These are phyloP conservation scores for Brenthis ino DNA, from an alignment of 2,888 invertebrate species.

Conservation along the genomic window DNA sequence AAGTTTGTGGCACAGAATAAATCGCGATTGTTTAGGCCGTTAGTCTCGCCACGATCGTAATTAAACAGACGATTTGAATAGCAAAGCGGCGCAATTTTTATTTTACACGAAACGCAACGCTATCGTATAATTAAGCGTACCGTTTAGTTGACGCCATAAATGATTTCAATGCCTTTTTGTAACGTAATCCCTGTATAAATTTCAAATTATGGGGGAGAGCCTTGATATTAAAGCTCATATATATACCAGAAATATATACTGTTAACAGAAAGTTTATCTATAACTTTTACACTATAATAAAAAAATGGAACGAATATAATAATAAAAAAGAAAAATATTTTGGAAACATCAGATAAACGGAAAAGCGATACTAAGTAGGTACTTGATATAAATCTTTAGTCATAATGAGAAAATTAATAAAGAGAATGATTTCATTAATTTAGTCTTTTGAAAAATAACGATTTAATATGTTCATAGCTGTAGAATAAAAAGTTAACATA, in stretches of 20 bases:
- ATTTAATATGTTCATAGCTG: too few species aligned
- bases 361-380: too few species aligned
- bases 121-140: slow-evolving; percentile 72
- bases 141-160: slow-evolving; percentile 71
- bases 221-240: not conserved
- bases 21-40: slow-evolving; percentile 43
- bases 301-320: too few species aligned
- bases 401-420: too few species aligned
- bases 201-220: not conserved
- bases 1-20: slow-evolving; percentile 32
- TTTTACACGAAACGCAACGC: slow-evolving; percentile 65
- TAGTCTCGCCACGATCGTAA: slow-evolving; percentile 54
- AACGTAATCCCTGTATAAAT: slow-evolving; percentile 28
- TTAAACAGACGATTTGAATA: slow-evolving; percentile 71
- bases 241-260: not conserved
- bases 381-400: too few species aligned
- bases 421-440: too few species aligned
- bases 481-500: too few species aligned
- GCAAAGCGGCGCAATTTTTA: slow-evolving; percentile 72
- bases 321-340: too few species aligned
- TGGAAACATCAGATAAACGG: too few species aligned
- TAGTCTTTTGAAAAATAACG: too few species aligned
- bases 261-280: too few species aligned
- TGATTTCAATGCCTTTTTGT: slow-evolving; percentile 48
- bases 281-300: too few species aligned